Conservation (phyloP, 2,113 vertebrate genomes). For the Polyodon spathula region DNA sequence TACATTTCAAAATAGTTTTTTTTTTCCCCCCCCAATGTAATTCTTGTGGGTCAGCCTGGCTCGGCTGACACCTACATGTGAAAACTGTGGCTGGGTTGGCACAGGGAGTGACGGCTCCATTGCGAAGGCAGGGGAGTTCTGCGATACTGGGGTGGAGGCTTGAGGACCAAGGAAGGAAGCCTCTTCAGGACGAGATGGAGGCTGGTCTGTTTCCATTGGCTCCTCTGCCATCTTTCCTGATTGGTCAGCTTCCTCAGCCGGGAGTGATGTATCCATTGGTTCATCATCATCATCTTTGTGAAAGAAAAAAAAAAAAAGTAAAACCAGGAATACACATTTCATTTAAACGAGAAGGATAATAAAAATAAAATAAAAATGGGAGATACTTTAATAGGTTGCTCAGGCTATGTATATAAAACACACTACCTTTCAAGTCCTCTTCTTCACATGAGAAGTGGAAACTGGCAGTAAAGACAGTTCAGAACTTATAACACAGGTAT, state of each 20-base stretch:
- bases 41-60: too few species aligned
- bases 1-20: too few species aligned
- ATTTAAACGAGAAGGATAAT: too few species aligned
- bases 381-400: too few species aligned
- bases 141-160: slow-evolving; percentile 69
- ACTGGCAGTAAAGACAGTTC: too few species aligned
- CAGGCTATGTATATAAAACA: too few species aligned
- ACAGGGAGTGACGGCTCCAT: slow-evolving; percentile 54
- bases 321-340: not conserved
- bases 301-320: slow-evolving; percentile 14
- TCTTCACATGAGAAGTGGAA: too few species aligned
- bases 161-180: slow-evolving; percentile 41
- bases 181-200: slow-evolving; percentile 13
- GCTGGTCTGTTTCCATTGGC: slow-evolving; percentile 38
- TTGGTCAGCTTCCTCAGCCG: slow-evolving; percentile 36
- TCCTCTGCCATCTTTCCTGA: slow-evolving; percentile 34
- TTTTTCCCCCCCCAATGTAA: too few species aligned
- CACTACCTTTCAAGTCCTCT: too few species aligned
- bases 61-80: slow-evolving; percentile 64
- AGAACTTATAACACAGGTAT: too few species aligned
- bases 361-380: not conserved
- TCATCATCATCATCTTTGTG: slow-evolving; percentile 40
- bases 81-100: slow-evolving; percentile 85
- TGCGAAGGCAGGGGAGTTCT: slow-evolving; percentile 56
- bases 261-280: slow-evolving; percentile 54